Evolutionary conservation across 2,797 vertebrate genomes (phyloP), one percentile per base, ranked within the genome.

Genomic region (Morelia viridis): DNA sequence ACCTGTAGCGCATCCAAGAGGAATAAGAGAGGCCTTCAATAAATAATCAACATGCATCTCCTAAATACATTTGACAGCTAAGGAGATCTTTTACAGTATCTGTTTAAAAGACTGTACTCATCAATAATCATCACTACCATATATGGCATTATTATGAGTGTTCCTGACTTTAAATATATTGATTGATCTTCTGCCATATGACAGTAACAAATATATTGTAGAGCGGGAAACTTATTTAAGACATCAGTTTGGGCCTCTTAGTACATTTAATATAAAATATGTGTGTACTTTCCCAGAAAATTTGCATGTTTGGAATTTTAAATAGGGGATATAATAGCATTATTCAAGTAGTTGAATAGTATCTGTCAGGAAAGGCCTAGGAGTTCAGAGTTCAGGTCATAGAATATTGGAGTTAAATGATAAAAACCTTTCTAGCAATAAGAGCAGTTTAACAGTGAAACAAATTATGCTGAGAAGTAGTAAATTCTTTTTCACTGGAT

Each of bases 151-250:
- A 71, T 17, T 41, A 26, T 92, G 95, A 95, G 90, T 92, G 1
- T 76, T 85, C 19, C 0, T n/a, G 62, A n/a, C 93, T 94, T 94
- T 86, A 12, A 22, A 89, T 58, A 89, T 93, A 95, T 11, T 92
- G 87, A 53, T 53, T 8, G 1, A 94, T 62, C 90, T 94, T 41
- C 1, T 10, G 0, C 65, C 92, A 94, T 15, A 80, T 41, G 88
- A 56, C 91, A 95, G 61, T 89, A 94, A 89, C 12, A 94, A 85
- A 24, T 4, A 41, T 56, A 41, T 3, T 41, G 41, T 41, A 50
- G 61, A 89, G 87, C 89, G 86, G 68, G 58, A 94, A 95, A 56
- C 22, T 50, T 4, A 90, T 92, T 46, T 91, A 61, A 87, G 90
- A 85, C 57, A 60, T 3, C 13, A 83, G 41, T 41, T 41, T 41